Conservation (phyloP, 2,888 invertebrate genomes). For the Mystacides longicornis region DNA sequence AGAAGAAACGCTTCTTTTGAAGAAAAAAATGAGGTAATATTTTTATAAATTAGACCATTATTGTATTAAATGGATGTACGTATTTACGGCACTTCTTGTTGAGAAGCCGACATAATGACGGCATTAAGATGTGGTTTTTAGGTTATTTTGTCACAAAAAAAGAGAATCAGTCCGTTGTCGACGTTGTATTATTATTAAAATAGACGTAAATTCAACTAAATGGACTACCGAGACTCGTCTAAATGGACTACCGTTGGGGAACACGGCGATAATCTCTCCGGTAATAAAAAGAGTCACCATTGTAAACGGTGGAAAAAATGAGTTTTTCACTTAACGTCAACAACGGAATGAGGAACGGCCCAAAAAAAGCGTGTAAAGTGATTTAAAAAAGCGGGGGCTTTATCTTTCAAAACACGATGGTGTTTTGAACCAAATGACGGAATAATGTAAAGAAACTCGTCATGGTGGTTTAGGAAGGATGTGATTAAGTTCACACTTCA, state of each 20-base stretch:
- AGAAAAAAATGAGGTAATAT: neutral
- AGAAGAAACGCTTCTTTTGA: neutral
- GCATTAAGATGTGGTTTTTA: slow-evolving; percentile 5
- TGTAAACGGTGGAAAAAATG: neutral
- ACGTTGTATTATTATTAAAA: neutral
- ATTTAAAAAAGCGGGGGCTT: neutral
- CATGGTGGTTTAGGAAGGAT: too few species aligned
- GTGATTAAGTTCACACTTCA: too few species aligned
- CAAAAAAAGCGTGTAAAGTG: neutral
- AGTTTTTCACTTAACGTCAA: neutral
- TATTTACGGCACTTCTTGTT: neutral
- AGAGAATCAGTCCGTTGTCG: too few species aligned
- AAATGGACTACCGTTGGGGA: neutral
- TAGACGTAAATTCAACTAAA: neutral
- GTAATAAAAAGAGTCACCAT: neutral
- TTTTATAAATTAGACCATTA: neutral
- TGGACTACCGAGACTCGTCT: neutral
- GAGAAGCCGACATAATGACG: slow-evolving; percentile 5
- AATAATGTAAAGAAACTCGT: too few species aligned
- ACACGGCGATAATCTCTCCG: neutral
- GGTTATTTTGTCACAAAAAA: slow-evolving; percentile 1
- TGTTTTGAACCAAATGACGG: too few species aligned
- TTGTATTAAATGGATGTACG: too few species aligned
- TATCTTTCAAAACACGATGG: too few species aligned
- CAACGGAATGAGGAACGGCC: neutral